These are phyloP conservation scores for Pseudocheirus occidentalis DNA, from an alignment of 2,797 vertebrate species.

Conservation along the genomic window DNA sequence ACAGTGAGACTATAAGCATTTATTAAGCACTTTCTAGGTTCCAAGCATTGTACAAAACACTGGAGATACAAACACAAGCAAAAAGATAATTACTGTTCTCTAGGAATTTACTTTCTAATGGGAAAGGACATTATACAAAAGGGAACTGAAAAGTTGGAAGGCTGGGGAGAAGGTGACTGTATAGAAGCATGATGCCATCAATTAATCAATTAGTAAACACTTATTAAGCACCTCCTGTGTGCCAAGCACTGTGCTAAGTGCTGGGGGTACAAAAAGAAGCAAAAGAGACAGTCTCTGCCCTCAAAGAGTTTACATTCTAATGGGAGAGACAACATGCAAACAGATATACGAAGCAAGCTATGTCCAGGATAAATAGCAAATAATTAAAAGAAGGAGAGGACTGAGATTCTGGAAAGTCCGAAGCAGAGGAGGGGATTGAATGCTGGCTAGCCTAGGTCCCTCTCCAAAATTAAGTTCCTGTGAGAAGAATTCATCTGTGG, in stretches of 20 bases:
- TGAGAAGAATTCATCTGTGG: not conserved
- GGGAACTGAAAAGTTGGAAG: not conserved
- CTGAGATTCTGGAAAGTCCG: not conserved
- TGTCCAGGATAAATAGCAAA: not conserved
- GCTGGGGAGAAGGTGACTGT: not conserved
- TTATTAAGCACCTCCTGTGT: not conserved
- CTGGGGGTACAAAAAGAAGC: not conserved
- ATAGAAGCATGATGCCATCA: not conserved
- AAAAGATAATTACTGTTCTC: not conserved
- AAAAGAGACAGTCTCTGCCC: not conserved
- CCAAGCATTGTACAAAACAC: not conserved
- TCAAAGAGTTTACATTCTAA: not conserved
- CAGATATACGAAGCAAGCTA: not conserved
- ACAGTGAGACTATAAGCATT: not conserved
- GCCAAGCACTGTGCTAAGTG: not conserved
- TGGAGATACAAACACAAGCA: not conserved
- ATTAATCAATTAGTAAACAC: not conserved
- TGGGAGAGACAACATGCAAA: not conserved
- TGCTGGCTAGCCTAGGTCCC: not conserved
- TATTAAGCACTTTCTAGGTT: not conserved
- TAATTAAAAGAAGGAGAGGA: not conserved
- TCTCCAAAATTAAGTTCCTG: not conserved
- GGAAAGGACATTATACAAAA: not conserved
- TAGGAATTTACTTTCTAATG: not conserved
- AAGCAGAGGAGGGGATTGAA: not conserved